phyloP scores from a whole-genome alignment of 1,140 invertebrate genomes.

The Aphelenchoides fujianensis region DNA sequence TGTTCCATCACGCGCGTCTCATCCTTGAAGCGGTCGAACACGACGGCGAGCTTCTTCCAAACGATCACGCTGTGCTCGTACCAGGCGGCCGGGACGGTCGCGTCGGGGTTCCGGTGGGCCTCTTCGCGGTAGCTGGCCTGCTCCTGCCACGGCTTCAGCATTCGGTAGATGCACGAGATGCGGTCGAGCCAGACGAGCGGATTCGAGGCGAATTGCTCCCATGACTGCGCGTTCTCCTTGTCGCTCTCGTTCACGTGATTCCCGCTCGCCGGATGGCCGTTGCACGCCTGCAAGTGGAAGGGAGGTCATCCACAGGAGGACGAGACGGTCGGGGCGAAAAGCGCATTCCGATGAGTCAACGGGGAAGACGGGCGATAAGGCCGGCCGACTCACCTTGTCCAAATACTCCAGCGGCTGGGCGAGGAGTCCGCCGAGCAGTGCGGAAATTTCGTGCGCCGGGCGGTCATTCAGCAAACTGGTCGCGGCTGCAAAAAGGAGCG shows the following conservation, averaged over 20 bases:
- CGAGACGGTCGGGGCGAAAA: too few relatives aligned
- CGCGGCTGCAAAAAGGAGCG: slow-evolving; percentile 38
- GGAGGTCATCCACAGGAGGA: slow-evolving; percentile 1
- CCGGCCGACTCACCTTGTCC: slow-evolving; percentile 22
- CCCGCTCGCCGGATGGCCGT: neutral
- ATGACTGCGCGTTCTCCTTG: slow-evolving; percentile 45
- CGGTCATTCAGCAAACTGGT: slow-evolving; percentile 45
- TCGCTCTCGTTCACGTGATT: slow-evolving; percentile 25
- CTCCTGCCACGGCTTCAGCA: slow-evolving; percentile 49
- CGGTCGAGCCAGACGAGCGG: slow-evolving; percentile 89
- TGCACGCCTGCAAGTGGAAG: slow-evolving; percentile 20
- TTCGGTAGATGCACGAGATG: slow-evolving; percentile 78
- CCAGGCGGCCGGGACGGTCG: slow-evolving; percentile 22
- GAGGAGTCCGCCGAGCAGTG: slow-evolving; percentile 30
- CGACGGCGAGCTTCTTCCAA: slow-evolving; percentile 80
- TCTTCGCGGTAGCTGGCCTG: slow-evolving; percentile 38
- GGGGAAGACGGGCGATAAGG: neutral
- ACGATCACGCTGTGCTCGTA: slow-evolving; percentile 60
- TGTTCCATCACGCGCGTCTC: slow-evolving; percentile 84
- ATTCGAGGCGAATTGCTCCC: slow-evolving; percentile 69
- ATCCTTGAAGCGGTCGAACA: slow-evolving; percentile 75
- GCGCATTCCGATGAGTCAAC: neutral
- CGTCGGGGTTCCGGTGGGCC: neutral
- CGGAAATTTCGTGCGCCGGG: slow-evolving; percentile 35
- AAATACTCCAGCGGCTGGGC: slow-evolving; percentile 29